phyloP scores from a whole-genome alignment of 2,113 vertebrate genomes.

The Anolis carolinensis region DNA sequence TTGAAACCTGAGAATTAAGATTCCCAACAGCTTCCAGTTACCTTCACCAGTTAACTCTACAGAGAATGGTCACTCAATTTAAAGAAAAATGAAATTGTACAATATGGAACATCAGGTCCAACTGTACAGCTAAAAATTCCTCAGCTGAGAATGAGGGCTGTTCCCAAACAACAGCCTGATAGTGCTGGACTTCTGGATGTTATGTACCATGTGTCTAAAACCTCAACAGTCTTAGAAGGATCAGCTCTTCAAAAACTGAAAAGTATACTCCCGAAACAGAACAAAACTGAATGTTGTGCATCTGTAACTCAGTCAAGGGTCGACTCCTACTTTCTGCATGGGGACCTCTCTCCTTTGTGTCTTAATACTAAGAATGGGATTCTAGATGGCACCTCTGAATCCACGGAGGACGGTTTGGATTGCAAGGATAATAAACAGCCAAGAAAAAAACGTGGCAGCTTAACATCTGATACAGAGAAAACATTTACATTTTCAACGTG shows the following conservation, averaged over 20 bases:
- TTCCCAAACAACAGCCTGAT: constrained; percentile 85
- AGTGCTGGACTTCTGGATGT: constrained; percentile 87
- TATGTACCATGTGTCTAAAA: constrained; percentile 89
- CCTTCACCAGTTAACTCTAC: constrained; percentile 94
- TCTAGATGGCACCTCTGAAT: constrained; percentile 87
- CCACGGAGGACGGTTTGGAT: constrained; percentile 85
- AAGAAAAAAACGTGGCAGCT: constrained; percentile 92
- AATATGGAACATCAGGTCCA: constrained; percentile 80
- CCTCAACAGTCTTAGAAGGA: constrained; percentile 84
- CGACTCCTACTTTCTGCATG: constrained; percentile 87
- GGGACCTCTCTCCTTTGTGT: constrained; percentile 92
- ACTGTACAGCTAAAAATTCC: constrained; percentile 91
- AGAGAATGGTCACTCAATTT: constrained; percentile 90
- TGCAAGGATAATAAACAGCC: constrained; percentile 93
- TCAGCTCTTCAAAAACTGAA: constrained; percentile 90
- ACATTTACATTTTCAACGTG: constrained; percentile 73
- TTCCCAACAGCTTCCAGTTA: constrained; percentile 90
- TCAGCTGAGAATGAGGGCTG: constrained; percentile 86
- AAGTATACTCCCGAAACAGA: constrained; percentile 91
- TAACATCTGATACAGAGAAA: constrained; percentile 75
- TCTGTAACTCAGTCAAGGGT: constrained; percentile 84
- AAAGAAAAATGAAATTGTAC: constrained; percentile 84
- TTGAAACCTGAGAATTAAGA: constrained; percentile 90
- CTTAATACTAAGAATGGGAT: constrained; percentile 89
- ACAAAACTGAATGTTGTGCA: constrained; percentile 87